Evolutionary conservation across 2,888 invertebrate genomes (phyloP), one percentile per base, ranked within the genome.

Genomic region (Eupsilia transversa): DNA sequence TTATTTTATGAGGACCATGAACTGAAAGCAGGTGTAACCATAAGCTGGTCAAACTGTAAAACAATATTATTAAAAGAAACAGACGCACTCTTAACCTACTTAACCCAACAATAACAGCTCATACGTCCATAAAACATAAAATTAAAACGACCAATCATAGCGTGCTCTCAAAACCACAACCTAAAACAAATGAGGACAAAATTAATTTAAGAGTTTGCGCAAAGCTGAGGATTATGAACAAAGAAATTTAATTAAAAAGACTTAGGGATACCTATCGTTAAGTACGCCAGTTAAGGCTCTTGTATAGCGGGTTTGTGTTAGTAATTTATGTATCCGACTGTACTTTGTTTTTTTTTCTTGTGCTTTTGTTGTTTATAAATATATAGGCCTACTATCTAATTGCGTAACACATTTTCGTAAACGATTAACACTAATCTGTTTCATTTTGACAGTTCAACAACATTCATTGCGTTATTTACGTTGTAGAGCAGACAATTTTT

Each of bases 191-290:
- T 63, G 66, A 73, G 61, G 59, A 71, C 74, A 71, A 77, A 81
- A 82, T 82, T 81, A 82, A 84, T 86, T 79, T 70, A 75, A 75
- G 30, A 33, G 54, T 77, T 75, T 75, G 56, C 66, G 33, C 71
- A 71, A 79, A 68, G 74, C 74, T 46, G 52, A 41, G 83, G 87
- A 86, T 88, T 87, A 86, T 80, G 83, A 83, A 77, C 82, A 68
- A 79, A 80, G 84, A 85, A 87, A 86, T 87, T 89, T 90, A 89
- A 91, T 90, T 89, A 89, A 88, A 89, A 88, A 84, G 75, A 72
- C 84, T 87, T 87, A 74, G 79, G 72, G 60, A 69, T 76, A 79
- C 79, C 64, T 80, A 72, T 69, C 17, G 60, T 77, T 81, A 76
- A 70, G 80, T 27, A 54, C 33, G 69, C 54, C 69, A 59, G 68